These are phyloP conservation scores for Melitaea cinxia DNA, from an alignment of 1,140 invertebrate species.

Conservation along the genomic window DNA sequence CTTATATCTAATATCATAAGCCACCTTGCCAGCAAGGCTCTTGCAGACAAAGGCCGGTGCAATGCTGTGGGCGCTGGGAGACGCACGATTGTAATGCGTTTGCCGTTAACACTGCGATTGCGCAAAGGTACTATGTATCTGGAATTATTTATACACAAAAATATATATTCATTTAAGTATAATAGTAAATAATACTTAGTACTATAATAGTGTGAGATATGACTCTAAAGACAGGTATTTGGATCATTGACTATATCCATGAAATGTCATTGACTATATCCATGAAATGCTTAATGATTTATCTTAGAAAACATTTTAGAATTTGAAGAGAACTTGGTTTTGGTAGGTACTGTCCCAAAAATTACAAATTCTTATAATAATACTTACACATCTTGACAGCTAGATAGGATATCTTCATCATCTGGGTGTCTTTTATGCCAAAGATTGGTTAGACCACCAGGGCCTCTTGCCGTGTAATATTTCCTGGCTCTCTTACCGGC, in stretches of 20 bases:
- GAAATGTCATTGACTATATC: too few relatives aligned
- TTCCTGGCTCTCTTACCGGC: conserved; percentile 63
- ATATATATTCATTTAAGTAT: conserved; percentile 8
- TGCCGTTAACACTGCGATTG: conserved; percentile 51
- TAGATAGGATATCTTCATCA: conserved; percentile 73
- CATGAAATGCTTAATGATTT: too few relatives aligned
- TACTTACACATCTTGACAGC: conserved; percentile 73
- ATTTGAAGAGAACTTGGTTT: too few relatives aligned
- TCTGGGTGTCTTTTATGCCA: conserved; percentile 69
- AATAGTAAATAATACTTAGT: too few relatives aligned
- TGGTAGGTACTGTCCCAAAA: too few relatives aligned
- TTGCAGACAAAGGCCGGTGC: conserved; percentile 60
- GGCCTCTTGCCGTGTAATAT: conserved; percentile 65
- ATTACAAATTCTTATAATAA: neutral
- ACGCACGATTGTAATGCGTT: conserved; percentile 60
- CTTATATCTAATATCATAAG: conserved; percentile 74
- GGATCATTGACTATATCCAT: too few relatives aligned
- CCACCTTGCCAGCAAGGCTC: conserved; percentile 68
- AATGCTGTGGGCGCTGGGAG: conserved; percentile 60
- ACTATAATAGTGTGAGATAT: too few relatives aligned
- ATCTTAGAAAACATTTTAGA: too few relatives aligned
- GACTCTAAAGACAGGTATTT: too few relatives aligned
- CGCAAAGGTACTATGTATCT: conserved; percentile 69
- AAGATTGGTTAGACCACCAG: conserved; percentile 59
- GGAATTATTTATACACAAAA: conserved; percentile 36